Conservation (phyloP, 2,888 invertebrate species). For the Caenorhabditis imperialis region DNA sequence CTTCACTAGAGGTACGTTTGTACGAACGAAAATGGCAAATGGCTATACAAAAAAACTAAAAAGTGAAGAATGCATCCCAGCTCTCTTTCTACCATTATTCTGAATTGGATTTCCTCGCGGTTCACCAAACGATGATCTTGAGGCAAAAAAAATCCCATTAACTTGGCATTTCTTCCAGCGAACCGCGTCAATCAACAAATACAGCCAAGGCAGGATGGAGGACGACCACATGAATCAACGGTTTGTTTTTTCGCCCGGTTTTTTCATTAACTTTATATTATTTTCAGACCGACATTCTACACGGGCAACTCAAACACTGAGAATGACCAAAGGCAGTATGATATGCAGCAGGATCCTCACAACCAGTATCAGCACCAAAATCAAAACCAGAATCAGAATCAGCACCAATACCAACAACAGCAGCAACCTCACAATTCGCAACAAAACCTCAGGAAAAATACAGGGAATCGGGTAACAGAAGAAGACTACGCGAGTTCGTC, state of each 20-base stretch:
- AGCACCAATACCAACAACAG: slow-evolving; percentile 23
- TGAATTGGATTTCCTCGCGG: slow-evolving; percentile 25
- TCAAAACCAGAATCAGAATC: slow-evolving; percentile 27
- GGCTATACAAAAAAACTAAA: slow-evolving; percentile 7
- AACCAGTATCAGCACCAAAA: slow-evolving; percentile 20
- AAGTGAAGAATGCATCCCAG: slow-evolving; percentile 3
- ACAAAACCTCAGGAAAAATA: slow-evolving; percentile 37
- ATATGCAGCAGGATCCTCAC: slow-evolving; percentile 7
- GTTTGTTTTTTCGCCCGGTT: slow-evolving; percentile 8
- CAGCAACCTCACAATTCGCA: slow-evolving; percentile 18
- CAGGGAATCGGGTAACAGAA: slow-evolving; percentile 51
- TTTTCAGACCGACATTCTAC: slow-evolving; percentile 40
- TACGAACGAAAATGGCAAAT: not conserved
- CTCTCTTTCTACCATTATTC: slow-evolving; percentile 7
- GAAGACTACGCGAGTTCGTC: slow-evolving; percentile 55
- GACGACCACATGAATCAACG: slow-evolving; percentile 44
- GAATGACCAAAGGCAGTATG: slow-evolving; percentile 32
- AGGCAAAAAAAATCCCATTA: slow-evolving; percentile 16
- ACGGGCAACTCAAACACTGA: slow-evolving; percentile 23
- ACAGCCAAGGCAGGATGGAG: slow-evolving; percentile 37
- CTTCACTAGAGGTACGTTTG: slow-evolving; percentile 46
- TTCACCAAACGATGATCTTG: slow-evolving; percentile 20
- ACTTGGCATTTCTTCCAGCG: slow-evolving; percentile 27
- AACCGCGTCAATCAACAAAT: slow-evolving; percentile 42
- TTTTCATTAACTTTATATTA: not conserved